A percentile compares a stretch with the other conserved stretches of the same genome.
phyloP scores from a whole-genome alignment of 2,888 invertebrate genomes.

The Eurytoma adleriae region DNA sequence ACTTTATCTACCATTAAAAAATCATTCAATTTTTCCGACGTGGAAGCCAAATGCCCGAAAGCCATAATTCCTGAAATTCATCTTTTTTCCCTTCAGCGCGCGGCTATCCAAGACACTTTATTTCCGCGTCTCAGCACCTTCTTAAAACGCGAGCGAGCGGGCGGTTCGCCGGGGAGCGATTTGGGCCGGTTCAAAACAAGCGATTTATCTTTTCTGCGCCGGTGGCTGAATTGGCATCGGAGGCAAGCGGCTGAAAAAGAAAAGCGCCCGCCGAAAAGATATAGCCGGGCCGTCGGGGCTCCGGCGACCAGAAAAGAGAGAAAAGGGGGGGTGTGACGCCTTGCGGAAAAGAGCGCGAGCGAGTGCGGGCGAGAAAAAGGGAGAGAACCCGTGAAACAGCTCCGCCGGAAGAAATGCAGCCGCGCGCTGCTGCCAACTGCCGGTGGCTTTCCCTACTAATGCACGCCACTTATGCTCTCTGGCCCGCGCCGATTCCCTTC shows the following conservation, averaged over 20 bases:
- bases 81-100: conserved; percentile 12
- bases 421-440: conserved; percentile 58
- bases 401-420: conserved; percentile 55
- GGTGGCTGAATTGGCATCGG: conserved; percentile 66
- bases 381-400: conserved; percentile 16
- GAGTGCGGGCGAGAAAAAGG: conserved; percentile 46
- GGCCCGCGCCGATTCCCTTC: conserved; percentile 2
- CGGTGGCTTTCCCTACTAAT: conserved; percentile 56
- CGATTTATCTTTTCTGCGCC: conserved; percentile 72
- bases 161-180: conserved; percentile 62
- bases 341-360: conserved; percentile 35
- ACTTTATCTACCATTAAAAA: conserved; percentile 47
- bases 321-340: conserved; percentile 51
- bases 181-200: conserved; percentile 69
- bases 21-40: conserved; percentile 49
- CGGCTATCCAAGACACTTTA: conserved; percentile 53
- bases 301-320: conserved; percentile 43
- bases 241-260: conserved; percentile 63
- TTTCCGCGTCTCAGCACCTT: conserved; percentile 59
- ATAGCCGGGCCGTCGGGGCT: conserved; percentile 60
- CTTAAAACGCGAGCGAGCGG: conserved; percentile 59
- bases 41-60: conserved; percentile 29
- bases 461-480: conserved; percentile 51
- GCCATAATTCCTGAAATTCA: conserved; percentile 46
- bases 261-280: conserved; percentile 66